phyloP scores from a whole-genome alignment of 35 echinoderm and acorn worm genomes.

The Ophioderma brevispina region DNA sequence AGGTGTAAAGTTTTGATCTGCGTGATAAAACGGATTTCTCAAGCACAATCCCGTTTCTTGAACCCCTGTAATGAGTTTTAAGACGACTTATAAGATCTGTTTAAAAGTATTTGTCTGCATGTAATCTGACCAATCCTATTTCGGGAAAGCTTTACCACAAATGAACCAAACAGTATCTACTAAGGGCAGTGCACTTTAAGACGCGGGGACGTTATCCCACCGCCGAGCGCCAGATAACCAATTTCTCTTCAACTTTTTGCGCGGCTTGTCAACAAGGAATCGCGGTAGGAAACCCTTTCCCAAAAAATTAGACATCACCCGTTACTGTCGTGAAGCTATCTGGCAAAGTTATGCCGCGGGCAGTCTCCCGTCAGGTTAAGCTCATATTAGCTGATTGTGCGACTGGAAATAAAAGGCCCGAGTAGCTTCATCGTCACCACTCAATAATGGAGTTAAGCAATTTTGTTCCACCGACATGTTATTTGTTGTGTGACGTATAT shows the following conservation, averaged over 20 bases:
- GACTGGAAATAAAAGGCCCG: too few relatives aligned
- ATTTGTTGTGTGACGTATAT: neutral
- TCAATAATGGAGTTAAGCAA: slow-evolving; percentile 7
- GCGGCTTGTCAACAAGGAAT: slow-evolving; percentile 3
- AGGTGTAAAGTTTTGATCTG: too few relatives aligned
- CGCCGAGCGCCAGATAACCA: neutral
- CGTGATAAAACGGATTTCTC: too few relatives aligned
- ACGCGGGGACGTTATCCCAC: too few relatives aligned
- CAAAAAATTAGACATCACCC: neutral
- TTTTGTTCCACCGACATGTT: neutral
- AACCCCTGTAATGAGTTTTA: too few relatives aligned
- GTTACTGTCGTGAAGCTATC: neutral
- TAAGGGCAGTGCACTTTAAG: too few relatives aligned
- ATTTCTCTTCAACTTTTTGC: neutral
- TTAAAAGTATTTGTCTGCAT: too few relatives aligned
- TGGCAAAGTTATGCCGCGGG: neutral
- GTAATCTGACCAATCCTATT: too few relatives aligned
- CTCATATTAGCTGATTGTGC: neutral
- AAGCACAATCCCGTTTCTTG: too few relatives aligned
- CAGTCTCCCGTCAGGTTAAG: neutral
- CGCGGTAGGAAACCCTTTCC: neutral
- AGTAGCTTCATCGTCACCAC: neutral
- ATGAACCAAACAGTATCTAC: too few relatives aligned
- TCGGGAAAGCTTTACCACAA: too few relatives aligned
- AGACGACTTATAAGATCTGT: too few relatives aligned